Evolutionary conservation across 2,113 vertebrate species (phyloP).

Genomic region (Polyodon spathula): DNA sequence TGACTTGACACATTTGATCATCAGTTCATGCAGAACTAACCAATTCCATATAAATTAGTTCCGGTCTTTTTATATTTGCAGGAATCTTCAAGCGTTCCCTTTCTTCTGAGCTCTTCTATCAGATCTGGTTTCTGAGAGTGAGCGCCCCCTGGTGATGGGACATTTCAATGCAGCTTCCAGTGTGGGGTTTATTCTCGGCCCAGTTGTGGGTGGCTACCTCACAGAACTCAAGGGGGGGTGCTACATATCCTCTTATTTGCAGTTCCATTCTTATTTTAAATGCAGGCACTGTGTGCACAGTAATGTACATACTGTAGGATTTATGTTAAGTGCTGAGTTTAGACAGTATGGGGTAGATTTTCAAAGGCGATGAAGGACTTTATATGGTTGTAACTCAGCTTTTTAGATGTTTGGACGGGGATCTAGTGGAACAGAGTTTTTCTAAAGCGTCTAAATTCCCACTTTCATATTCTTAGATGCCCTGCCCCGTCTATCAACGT

Average conservation of each 20-base stretch:
- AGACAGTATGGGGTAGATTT: too few relatives aligned
- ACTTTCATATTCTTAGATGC: too few relatives aligned
- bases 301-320: too few relatives aligned
- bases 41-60: neutral
- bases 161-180: conserved; percentile 82
- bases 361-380: too few relatives aligned
- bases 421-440: too few relatives aligned
- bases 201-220: conserved; percentile 83
- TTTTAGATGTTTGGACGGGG: too few relatives aligned
- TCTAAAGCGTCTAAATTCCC: too few relatives aligned
- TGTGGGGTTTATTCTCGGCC: conserved; percentile 88
- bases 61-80: conserved; percentile 37
- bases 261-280: conserved; percentile 81
- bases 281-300: conserved; percentile 58
- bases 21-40: neutral
- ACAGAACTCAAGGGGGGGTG: conserved; percentile 79
- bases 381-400: too few relatives aligned
- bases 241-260: conserved; percentile 75
- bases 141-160: conserved; percentile 83
- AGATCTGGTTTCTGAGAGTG: conserved; percentile 75
- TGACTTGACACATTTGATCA: too few relatives aligned
- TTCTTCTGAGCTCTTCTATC: conserved; percentile 86
- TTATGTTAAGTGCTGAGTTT: too few relatives aligned
- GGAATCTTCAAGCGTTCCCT: conserved; percentile 93
- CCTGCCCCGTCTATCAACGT: too few relatives aligned